Percentiles rank a stretch among this genome's conserved stretches.
phyloP scores from a whole-genome alignment of 2,797 vertebrate genomes.

The Calcarius lapponicus region DNA sequence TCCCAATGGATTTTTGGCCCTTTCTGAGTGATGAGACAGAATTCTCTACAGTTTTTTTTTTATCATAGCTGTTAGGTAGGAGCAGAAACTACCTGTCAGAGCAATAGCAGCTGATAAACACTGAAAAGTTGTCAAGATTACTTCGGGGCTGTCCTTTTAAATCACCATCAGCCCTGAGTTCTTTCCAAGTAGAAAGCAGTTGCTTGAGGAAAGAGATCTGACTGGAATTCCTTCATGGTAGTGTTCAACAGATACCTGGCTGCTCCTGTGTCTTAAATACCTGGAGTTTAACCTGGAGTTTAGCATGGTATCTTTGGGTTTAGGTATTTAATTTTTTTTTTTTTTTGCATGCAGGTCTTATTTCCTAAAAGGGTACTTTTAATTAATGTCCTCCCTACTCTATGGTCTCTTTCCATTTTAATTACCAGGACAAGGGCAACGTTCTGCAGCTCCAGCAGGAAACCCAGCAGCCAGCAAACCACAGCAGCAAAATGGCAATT shows the following conservation, averaged over 20 bases:
- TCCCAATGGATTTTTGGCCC: not conserved
- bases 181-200: conserved; percentile 23
- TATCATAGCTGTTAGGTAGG: conserved; percentile 1
- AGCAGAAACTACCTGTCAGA: conserved; percentile 55
- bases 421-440: conserved; percentile 69
- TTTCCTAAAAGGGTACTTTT: not conserved
- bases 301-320: not conserved
- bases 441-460: conserved; percentile 46
- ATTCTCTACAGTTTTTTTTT: conserved; percentile 23
- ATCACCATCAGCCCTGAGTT: conserved; percentile 38
- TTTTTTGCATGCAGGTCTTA: not conserved
- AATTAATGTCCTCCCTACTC: not conserved
- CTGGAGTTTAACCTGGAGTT: not conserved
- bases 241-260: not conserved
- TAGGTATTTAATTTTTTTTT: not conserved
- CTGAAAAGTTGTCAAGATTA: conserved; percentile 43
- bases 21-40: not conserved
- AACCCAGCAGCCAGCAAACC: conserved; percentile 57
- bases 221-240: conserved; percentile 15
- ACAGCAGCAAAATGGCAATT: conserved; percentile 64
- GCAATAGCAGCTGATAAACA: conserved; percentile 14
- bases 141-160: conserved; percentile 50
- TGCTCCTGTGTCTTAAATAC: not conserved
- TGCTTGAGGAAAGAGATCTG: conserved; percentile 31
- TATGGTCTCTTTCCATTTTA: conserved; percentile 4